Base-by-base conservation (phyloP, 37 sponge, comb jelly and placozoan genomes). In the Agelas oroides region DNA sequence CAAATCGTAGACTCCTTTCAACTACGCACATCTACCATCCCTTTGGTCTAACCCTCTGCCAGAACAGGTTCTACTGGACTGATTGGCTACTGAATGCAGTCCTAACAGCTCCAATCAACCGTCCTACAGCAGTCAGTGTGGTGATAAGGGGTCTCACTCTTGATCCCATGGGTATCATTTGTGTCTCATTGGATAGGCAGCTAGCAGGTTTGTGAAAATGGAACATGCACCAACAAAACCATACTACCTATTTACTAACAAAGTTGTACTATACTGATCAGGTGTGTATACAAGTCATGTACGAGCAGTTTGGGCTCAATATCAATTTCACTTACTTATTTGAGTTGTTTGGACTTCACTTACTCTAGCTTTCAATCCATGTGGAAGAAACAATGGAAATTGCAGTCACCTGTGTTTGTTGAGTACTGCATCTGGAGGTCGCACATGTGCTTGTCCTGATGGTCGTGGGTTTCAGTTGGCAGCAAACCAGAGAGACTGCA, bases 351-450 rank as follows among this genome's bases (percentile, higher is more conserved):
- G n/a, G n/a, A n/a, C n/a, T n/a, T n/a, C n/a, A n/a, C n/a, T n/a
- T n/a, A n/a, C n/a, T 76, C 33, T 60, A 82, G 86, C 66, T 27
- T 5, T 35, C 24, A 87, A 77, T 79, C 90, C 94, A 0, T 94
- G 94, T 65, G 55, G n/a, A 30, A 65, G 33, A 3, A 71, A 82
- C 61, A 93, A 93, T 69, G 81, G 90, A 21, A 55, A 54, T 53
- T 94, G 94, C 76, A 94, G 92, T 62, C 88, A 90, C 63, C 55
- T 94, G 21, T 94, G 94, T 46, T 71, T 91, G 27, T 19, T 73
- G n/a, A 37, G 76, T 5, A 53, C 82, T 1, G n/a, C 68, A 27
- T n/a, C 65, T 30, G 57, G 2, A 1, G 59, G 35, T 53, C 80
- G 53, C 75, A 34, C 80, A 18, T 92, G 85, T 72, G 86, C 81